These are phyloP conservation scores for Gnatocerus cornutus DNA, from an alignment of 2,888 invertebrate species.

Conservation along the genomic window DNA sequence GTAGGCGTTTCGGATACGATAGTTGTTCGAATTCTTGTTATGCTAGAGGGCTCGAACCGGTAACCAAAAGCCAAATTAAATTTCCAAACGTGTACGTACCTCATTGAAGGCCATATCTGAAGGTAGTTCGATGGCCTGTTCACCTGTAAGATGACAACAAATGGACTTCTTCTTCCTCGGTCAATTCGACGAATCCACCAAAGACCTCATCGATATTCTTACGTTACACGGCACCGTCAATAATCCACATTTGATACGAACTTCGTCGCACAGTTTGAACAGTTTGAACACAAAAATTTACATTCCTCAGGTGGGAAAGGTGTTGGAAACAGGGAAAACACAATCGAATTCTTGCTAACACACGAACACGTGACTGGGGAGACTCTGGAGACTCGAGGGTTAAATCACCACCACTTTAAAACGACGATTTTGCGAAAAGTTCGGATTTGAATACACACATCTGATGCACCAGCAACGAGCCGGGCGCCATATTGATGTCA, in stretches of 20 bases:
- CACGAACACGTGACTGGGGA: conserved; percentile 8
- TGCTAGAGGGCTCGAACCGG: conserved; percentile 32
- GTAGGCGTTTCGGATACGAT: conserved; percentile 12
- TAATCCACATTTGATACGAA: conserved; percentile 47
- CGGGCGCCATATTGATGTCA: conserved; percentile 65
- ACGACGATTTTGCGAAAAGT: conserved; percentile 38
- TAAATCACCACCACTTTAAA: conserved; percentile 25
- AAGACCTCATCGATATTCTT: conserved; percentile 21
- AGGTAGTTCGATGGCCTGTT: conserved; percentile 74
- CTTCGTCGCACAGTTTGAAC: conserved; percentile 6
- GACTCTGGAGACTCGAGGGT: not conserved
- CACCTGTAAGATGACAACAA: conserved; percentile 73
- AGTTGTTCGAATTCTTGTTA: conserved; percentile 5
- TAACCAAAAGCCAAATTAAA: conserved; percentile 31
- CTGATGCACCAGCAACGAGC: conserved; percentile 61
- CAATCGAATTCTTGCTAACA: not conserved
- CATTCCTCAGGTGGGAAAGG: conserved; percentile 58
- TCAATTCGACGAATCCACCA: conserved; percentile 34
- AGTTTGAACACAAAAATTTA: conserved; percentile 53
- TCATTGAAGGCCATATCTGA: conserved; percentile 86
- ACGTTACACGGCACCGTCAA: conserved; percentile 19
- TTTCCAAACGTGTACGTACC: conserved; percentile 72
- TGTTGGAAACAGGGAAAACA: conserved; percentile 2
- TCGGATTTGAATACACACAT: conserved; percentile 59
- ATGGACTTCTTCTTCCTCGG: conserved; percentile 52